Evolutionary conservation across 2,797 vertebrate species (phyloP), one percentile per base, ranked within the genome.

Genomic region (Danio jaintianensis): DNA sequence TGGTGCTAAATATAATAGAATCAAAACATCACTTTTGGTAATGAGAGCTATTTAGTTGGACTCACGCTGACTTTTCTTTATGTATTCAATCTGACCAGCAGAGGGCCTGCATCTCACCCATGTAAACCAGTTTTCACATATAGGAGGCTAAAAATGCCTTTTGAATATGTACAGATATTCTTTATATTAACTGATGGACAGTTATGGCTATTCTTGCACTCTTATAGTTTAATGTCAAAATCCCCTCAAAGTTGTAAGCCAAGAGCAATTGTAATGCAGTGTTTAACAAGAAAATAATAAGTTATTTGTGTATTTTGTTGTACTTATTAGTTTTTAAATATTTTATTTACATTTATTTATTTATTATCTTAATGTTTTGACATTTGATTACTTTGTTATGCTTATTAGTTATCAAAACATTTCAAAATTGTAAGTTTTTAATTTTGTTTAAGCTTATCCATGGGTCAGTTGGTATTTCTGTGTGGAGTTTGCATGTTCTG

Each of bases 1-100:
- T n/a, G 20, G 48, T 36, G 40, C 63, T 58, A 59, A 68, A 59
- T 48, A 5, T 40, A 36, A 50, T 16, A 56, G 43, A 67, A 74
- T 80, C 55, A 80, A 80, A 80, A 48, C 59, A 63, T 79, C 59
- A 83, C 71, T 72, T 79, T 48, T 69, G 56, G 56, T 75, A 56
- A 64, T 62, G 22, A 61, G 43, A 62, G 52, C 59, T 38, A 56
- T 45, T 73, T 63, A 78, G 18, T 9, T 38, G n/a, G 13, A 15
- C 45, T 62, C 18, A 78, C 67, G 43, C 18, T 13, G 4, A 12
- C 1, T 40, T 50, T 64, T 75, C 5, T 40, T 16, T 22, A 48
- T 18, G 63, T 4, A 40, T 43, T 16, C n/a, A 22, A 69, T 38
- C 40, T 64, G 43, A 47, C 80, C 80, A 84, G 11, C 66, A 83